A percentile compares a stretch with the other conserved stretches of the same genome.
phyloP scores from a whole-genome alignment of 2,888 invertebrate genomes.

The Synergus itoensis region DNA sequence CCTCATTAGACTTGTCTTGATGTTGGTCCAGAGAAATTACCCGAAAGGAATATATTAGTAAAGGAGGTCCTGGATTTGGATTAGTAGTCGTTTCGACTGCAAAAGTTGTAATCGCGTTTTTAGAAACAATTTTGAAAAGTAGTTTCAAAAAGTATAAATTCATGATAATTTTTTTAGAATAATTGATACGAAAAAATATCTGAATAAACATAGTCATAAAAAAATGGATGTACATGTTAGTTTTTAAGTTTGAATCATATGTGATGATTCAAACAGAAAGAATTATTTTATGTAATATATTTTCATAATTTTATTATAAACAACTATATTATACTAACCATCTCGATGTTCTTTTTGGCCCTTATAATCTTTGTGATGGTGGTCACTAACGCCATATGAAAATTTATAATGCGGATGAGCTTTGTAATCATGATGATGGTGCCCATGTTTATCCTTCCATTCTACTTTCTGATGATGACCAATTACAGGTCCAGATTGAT shows the following conservation, averaged over 20 bases:
- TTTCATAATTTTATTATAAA: too few species aligned
- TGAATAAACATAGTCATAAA: background rate
- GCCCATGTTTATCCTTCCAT: constrained; percentile 66
- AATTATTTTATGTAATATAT: background rate
- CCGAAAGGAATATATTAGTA: background rate
- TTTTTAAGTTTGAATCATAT: background rate
- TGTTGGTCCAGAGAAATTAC: constrained; percentile 1
- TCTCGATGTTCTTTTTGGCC: constrained; percentile 67
- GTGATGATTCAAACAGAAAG: background rate
- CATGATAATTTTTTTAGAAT: background rate
- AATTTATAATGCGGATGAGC: constrained; percentile 67
- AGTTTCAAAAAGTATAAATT: background rate
- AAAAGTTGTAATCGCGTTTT: background rate
- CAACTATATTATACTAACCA: constrained; percentile 55
- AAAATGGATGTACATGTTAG: background rate
- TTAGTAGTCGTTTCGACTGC: background rate
- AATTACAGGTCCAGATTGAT: constrained; percentile 21
- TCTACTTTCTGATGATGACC: constrained; percentile 61
- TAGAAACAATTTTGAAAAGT: background rate
- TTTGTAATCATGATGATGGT: constrained; percentile 63
- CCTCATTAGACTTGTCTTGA: background rate
- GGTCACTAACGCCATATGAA: constrained; percentile 64
- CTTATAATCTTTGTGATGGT: constrained; percentile 65
- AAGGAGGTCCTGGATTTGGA: background rate
- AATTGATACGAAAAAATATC: background rate